Evolutionary conservation across 1,140 invertebrate genomes (phyloP).

Genomic region (Zaprionus inermis): DNA sequence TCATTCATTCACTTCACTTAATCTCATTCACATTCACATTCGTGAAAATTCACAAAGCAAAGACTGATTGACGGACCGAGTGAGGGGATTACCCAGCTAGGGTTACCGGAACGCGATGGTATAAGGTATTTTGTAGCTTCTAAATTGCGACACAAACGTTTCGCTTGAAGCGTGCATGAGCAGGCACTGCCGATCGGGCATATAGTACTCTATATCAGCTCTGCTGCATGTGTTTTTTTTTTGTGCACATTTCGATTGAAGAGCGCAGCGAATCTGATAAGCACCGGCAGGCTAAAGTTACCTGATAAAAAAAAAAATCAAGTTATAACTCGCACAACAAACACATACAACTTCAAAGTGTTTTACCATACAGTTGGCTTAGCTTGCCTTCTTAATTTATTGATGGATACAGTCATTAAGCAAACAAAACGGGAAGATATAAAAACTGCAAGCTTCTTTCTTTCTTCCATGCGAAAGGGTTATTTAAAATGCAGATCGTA

Average conservation of each 20-base stretch:
- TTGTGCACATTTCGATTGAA: background rate
- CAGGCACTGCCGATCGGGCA: background rate
- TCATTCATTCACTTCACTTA: slow-evolving; percentile 5
- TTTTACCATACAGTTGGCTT: no score
- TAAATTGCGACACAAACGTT: background rate
- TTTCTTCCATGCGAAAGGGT: no score
- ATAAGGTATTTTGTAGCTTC: background rate
- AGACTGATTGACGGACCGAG: slow-evolving; percentile 6
- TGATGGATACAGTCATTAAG: no score
- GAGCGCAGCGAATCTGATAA: background rate
- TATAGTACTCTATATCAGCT: background rate
- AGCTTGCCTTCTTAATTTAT: no score
- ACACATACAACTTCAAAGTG: no score
- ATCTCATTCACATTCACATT: background rate
- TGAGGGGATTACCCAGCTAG: slow-evolving; percentile 12
- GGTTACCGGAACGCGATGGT: background rate
- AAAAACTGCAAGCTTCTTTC: no score
- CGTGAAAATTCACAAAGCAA: background rate
- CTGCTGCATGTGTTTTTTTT: background rate
- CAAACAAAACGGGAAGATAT: no score
- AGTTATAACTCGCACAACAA: no score
- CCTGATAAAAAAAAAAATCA: no score
- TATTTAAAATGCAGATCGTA: no score
- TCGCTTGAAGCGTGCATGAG: background rate
- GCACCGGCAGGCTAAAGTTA: background rate